Conservation (phyloP, 2,113 vertebrate genomes). For the Catharus minimus region DNA sequence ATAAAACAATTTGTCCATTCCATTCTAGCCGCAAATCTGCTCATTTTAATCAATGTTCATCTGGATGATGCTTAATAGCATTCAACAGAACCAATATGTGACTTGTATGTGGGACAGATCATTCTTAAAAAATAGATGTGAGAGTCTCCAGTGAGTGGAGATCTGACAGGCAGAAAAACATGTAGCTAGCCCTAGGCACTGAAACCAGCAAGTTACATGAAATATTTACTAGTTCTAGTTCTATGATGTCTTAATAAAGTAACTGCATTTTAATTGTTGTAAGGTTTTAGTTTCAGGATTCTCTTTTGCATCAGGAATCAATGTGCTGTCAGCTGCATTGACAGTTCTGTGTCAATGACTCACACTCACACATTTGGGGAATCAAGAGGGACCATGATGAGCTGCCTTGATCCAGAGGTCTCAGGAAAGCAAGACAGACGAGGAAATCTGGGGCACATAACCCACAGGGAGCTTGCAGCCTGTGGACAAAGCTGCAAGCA, state of each 20-base stretch:
- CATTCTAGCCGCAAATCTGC: constrained; percentile 28
- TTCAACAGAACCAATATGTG: neutral
- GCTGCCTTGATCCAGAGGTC: neutral
- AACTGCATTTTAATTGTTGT: neutral
- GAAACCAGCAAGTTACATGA: neutral
- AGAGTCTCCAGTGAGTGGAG: neutral
- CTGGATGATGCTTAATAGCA: neutral
- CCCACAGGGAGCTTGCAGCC: neutral
- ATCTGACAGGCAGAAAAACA: neutral
- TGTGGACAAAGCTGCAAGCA: neutral
- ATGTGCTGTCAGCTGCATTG: neutral
- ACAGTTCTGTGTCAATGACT: neutral
- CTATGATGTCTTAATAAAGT: neutral
- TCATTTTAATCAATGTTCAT: constrained; percentile 56
- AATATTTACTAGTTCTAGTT: neutral
- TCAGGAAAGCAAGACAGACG: neutral
- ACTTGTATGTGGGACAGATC: constrained; percentile 23
- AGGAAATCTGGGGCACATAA: neutral
- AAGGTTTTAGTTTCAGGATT: neutral
- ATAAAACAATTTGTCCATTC: constrained; percentile 37
- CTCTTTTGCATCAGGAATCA: neutral
- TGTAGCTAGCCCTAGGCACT: neutral
- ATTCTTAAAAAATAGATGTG: neutral
- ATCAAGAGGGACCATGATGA: neutral
- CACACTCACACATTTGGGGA: neutral